Conservation (phyloP, 2,113 vertebrate species). For the Cisticola juncidis region DNA sequence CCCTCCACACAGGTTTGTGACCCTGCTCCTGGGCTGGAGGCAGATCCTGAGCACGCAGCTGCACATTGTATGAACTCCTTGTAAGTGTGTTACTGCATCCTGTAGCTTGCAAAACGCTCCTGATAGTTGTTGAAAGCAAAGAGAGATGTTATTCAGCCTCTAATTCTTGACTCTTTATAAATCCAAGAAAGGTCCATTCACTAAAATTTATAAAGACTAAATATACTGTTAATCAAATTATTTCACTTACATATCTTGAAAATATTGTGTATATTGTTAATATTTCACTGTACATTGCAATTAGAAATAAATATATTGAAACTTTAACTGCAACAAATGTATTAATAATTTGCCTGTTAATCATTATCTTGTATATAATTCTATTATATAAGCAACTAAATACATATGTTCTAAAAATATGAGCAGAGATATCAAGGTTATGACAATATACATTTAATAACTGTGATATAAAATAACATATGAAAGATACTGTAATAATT, state of each 20-base stretch:
- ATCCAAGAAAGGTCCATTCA: not conserved
- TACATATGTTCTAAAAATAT: not conserved
- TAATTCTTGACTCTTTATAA: not conserved
- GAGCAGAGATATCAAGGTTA: not conserved
- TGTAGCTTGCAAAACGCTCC: not conserved
- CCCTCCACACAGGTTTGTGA: not conserved
- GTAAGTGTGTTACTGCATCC: not conserved
- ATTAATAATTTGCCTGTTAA: not conserved
- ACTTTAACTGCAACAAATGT: not conserved
- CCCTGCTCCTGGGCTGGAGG: not conserved
- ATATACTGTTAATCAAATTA: not conserved
- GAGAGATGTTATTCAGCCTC: not conserved
- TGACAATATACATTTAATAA: not conserved
- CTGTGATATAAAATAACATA: not conserved
- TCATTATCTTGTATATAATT: not conserved
- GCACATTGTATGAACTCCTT: not conserved
- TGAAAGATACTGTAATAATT: not conserved
- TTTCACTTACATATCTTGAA: not conserved
- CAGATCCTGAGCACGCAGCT: not conserved
- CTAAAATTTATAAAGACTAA: not conserved
- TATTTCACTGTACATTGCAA: not conserved
- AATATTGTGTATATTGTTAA: not conserved
- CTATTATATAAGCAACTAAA: not conserved
- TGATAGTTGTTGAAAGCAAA: not conserved
- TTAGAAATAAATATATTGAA: not conserved